Conservation (phyloP, 1,140 invertebrate genomes). For the Heliconius himera region DNA sequence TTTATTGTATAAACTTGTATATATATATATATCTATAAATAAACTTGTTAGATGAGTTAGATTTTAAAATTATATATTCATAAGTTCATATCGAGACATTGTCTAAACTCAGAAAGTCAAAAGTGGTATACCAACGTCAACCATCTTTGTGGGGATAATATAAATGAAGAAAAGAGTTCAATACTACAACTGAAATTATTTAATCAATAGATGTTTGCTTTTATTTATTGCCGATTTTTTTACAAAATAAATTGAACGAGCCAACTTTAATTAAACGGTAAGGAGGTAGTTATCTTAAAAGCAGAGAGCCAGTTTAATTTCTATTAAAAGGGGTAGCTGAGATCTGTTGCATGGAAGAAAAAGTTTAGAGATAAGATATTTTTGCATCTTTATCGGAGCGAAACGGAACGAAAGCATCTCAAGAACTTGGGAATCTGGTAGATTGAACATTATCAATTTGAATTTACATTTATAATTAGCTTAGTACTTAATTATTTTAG, state of each 20-base stretch:
- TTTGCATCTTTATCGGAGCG: constrained; percentile 64
- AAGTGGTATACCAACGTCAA: too few relatives aligned
- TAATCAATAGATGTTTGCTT: not conserved
- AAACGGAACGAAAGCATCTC: constrained; percentile 47
- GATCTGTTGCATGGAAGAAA: constrained; percentile 66
- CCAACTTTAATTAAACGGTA: constrained; percentile 61
- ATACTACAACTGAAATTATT: too few relatives aligned
- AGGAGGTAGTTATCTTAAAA: constrained; percentile 66
- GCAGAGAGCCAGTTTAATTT: constrained; percentile 69
- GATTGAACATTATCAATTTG: constrained; percentile 59
- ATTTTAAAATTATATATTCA: too few relatives aligned
- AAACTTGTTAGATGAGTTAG: too few relatives aligned
- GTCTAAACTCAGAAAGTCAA: too few relatives aligned
- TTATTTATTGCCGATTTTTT: not conserved
- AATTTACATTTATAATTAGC: not conserved
- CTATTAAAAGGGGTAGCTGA: constrained; percentile 66
- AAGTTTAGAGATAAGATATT: constrained; percentile 76
- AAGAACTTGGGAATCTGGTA: constrained; percentile 49
- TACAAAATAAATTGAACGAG: constrained; percentile 33
- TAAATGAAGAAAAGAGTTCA: too few relatives aligned
- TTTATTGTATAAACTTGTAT: too few relatives aligned
- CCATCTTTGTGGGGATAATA: too few relatives aligned
- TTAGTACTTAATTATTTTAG: too few relatives aligned
- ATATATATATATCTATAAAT: too few relatives aligned
- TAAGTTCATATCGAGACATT: too few relatives aligned